Conservation (phyloP, 1,140 invertebrate genomes). For the Carcinoscorpius rotundicauda region DNA sequence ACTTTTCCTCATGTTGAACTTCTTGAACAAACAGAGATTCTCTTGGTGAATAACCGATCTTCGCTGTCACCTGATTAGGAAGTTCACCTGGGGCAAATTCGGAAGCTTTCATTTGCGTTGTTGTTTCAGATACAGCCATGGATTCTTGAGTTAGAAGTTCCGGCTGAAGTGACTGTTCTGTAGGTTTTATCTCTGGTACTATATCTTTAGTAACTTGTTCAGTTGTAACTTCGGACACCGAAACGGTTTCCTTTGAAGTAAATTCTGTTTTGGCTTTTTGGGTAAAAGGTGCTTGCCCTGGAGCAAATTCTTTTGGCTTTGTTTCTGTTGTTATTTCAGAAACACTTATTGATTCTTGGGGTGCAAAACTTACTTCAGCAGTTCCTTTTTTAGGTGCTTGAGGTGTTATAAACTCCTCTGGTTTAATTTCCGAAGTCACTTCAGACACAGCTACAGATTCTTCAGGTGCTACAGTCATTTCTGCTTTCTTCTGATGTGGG, state of each 20-base stretch:
- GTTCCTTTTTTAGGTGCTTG: conserved; percentile 11
- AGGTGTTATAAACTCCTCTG: conserved; percentile 7
- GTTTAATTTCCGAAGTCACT: conserved; percentile 8
- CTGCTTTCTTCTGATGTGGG: conserved; percentile 15
- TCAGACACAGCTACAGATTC: conserved; percentile 19
- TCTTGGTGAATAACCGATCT: conserved; percentile 8
- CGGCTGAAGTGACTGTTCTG: conserved; percentile 13
- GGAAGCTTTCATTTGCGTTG: conserved; percentile 6
- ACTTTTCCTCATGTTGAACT: conserved; percentile 14
- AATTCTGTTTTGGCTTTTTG: conserved; percentile 15
- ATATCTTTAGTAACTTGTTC: conserved; percentile 16
- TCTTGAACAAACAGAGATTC: conserved; percentile 16
- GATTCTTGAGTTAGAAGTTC: conserved; percentile 16
- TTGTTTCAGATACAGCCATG: conserved; percentile 17
- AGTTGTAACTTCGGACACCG: conserved; percentile 15
- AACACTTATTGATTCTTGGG: conserved; percentile 11
- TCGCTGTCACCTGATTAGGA: conserved; percentile 12
- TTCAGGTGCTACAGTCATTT: conserved; percentile 7
- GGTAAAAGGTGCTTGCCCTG: conserved; percentile 8
- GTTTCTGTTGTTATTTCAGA: conserved; percentile 13
- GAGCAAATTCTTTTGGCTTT: conserved; percentile 12
- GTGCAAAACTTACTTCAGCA: background rate
- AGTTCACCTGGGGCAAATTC: conserved; percentile 12
- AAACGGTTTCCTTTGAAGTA: conserved; percentile 12
- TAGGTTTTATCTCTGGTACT: conserved; percentile 7